Evolutionary conservation across 2,888 invertebrate genomes (phyloP).

Genomic region (Coleophora flavipennella): DNA sequence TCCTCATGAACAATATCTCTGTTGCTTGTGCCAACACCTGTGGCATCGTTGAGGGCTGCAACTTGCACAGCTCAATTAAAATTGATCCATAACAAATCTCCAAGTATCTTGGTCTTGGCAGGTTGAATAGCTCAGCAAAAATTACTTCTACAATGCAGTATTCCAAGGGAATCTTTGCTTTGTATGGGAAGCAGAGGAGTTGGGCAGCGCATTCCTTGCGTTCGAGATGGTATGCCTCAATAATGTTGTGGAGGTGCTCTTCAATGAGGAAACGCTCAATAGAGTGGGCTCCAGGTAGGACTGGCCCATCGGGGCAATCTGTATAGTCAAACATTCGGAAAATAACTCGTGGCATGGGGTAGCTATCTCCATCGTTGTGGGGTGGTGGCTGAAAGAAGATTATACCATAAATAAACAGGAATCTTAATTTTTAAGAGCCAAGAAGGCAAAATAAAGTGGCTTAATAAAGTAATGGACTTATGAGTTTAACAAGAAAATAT

Average conservation of each 20-base stretch:
- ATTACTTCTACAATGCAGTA: conserved; percentile 99
- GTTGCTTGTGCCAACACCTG: conserved; percentile 98
- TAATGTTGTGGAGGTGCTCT: conserved; percentile 95
- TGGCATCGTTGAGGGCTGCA: conserved; percentile 97
- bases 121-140: conserved; percentile 93
- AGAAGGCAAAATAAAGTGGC: no score
- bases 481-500: no score
- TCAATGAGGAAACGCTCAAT: conserved; percentile 98
- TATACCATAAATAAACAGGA: not conserved
- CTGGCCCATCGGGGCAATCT: conserved; percentile 95
- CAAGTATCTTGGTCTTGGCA: conserved; percentile 90
- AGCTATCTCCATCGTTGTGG: conserved; percentile 90
- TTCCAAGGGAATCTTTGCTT: conserved; percentile 94
- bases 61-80: conserved; percentile 96
- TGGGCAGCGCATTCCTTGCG: conserved; percentile 96
- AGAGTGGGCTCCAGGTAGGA: conserved; percentile 95
- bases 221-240: conserved; percentile 89
- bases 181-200: conserved; percentile 92
- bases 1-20: conserved; percentile 95
- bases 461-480: no score
- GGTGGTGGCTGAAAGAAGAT: conserved; percentile 81
- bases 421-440: not conserved
- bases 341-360: conserved; percentile 96
- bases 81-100: conserved; percentile 96
- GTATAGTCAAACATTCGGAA: conserved; percentile 99